Evolutionary conservation across 2,797 vertebrate species (phyloP), one percentile per base, ranked within the genome.

Genomic region (Falco novaeseelandiae): DNA sequence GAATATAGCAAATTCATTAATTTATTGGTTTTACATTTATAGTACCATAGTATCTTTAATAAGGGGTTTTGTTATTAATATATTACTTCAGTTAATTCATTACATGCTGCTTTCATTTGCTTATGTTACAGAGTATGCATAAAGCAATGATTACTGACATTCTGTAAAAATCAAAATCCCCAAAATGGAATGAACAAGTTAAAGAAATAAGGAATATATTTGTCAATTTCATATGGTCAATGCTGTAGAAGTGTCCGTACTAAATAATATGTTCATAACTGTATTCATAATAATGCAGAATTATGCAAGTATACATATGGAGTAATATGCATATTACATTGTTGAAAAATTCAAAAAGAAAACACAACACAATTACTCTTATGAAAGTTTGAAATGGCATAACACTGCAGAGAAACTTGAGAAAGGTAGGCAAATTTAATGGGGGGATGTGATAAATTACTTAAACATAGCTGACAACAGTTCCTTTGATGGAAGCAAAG

Each of bases 291-390:
- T 21, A 55, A 65, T 19, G 30, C 1, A 72, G 69, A 80, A 76
- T 44, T 69, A 8, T 66, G 27, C 7, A 49, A 44, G 1, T 17
- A 36, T 61, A 49, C 1, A 19, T 36, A 46, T 63, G 7, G 12
- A 84, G n/a, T 62, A 32, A 44, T 30, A 44, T 10, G 29, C 11
- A 4, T 21, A 19, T 46, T 62, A 19, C 4, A 36, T 25, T 40
- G 5, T 12, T 78, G 30, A 82, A 93, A 78, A 58, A 32, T 20
- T 20, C 66, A 13, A 10, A 51, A 52, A 81, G 1, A 30, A 52
- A 52, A 70, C 14, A 0, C 0, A 8, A 14, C 12, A 12, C 4
- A 38, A 36, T 57, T 63, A 40, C 14, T 40, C 3, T 46, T 57
- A 61, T 4, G 20, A 57, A 73, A 49, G 10, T 70, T 78, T 74